Base-by-base conservation (phyloP, 2,888 invertebrate species). In the Siphlonurus alternatus region DNA sequence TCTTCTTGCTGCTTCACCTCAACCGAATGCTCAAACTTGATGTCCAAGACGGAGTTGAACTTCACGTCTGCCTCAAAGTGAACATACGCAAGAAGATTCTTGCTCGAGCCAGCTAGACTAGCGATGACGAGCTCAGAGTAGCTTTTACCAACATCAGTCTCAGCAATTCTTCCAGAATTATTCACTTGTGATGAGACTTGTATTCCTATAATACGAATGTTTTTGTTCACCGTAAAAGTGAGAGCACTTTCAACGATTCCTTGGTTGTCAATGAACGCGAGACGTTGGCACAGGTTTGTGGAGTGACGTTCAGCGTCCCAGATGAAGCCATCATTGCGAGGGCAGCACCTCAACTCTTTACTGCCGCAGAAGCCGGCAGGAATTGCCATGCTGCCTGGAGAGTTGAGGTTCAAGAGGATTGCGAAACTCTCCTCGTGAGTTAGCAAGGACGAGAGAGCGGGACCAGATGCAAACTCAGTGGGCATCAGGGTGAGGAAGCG, bases 371-470 rank as follows among this genome's bases (percentile, higher is more conserved):
- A 19, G 38, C 51, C 61, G 15, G 63, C 61, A 2, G 70, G 70
- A 20, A 70, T 56, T 10, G 66, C 53, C 66, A 67, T 66, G 20
- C 66, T 68, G 15, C 38, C 38, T 10, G 38, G 38, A 15, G 38
- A 38, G 38, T 38, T 38, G 38, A 38, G 38, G 38, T 38, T 38
- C 15, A 38, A 10, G 38, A 38, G 38, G 15, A 38, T 38, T 5
- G 38, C 38, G 15, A 38, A 38, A 38, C 38, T 38, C 38, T 38
- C 38, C 15, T 38, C 38, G 5, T 15, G 5, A 10, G 38, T 38
- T 15, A 38, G 15, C 38, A 38, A 38, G 38, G 5, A 10, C 7
- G 38, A 38, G 38, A 38, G 38, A 10, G 38, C 38, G 15, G 38
- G 38, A 15, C 38, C 38, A 38, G 38, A 38, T 5, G 38, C 38